Conservation (phyloP, 2,113 vertebrate species). For the Turnix velox region DNA sequence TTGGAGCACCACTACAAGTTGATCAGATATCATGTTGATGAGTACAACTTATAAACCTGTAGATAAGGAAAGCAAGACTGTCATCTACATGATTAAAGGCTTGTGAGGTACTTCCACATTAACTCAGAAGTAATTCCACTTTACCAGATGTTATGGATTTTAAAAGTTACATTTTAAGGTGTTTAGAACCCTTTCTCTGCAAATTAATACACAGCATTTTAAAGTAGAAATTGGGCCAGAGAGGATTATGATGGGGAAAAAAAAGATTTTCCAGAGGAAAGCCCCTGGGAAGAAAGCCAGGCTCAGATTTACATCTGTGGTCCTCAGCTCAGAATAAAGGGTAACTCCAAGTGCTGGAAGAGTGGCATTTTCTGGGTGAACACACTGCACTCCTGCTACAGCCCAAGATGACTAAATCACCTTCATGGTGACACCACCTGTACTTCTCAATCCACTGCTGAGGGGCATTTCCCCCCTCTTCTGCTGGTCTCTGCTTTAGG, state of each 20-base stretch:
- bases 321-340: not conserved
- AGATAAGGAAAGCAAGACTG: not conserved
- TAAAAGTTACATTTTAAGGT: not conserved
- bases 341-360: not conserved
- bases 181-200: not conserved
- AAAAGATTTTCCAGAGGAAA: conserved; percentile 31
- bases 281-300: not conserved
- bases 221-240: not conserved
- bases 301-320: not conserved
- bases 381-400: fast-evolving
- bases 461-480: not conserved
- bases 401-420: not conserved
- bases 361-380: not conserved
- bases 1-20: conserved; percentile 6
- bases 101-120: not conserved
- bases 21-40: conserved; percentile 35
- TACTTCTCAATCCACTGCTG: not conserved
- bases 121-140: not conserved
- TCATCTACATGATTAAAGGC: conserved; percentile 49
- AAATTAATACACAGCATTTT: not conserved
- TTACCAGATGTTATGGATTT: not conserved
- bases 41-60: not conserved
- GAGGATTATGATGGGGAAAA: not conserved
- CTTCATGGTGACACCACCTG: not conserved
- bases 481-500: not conserved